A percentile compares a stretch with the other conserved stretches of the same genome.
Evolutionary conservation across 2,113 vertebrate genomes (phyloP).

Genomic region (Rafetus swinhoei): DNA sequence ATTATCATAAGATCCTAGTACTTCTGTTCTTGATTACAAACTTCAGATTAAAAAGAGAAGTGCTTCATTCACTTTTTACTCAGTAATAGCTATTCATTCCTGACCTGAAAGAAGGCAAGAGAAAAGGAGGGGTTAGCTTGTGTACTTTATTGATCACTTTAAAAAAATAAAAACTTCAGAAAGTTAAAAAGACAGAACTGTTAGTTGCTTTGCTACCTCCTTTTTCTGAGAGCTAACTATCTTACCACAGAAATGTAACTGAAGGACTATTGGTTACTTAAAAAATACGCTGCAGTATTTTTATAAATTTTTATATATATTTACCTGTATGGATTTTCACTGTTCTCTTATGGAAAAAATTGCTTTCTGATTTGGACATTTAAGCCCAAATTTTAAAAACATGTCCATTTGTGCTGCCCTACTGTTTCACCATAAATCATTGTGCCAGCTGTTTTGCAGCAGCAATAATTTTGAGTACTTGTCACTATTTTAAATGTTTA

Average conservation of each 20-base stretch:
- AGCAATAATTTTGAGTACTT: neutral
- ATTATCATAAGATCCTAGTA: neutral
- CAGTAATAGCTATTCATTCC: neutral
- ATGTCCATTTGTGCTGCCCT: neutral
- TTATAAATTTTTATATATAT: neutral
- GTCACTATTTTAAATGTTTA: neutral
- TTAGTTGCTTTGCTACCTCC: conserved; percentile 23
- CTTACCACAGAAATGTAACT: neutral
- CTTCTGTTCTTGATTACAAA: neutral
- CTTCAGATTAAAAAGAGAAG: neutral
- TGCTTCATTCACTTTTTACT: neutral
- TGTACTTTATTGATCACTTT: neutral
- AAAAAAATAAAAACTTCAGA: neutral
- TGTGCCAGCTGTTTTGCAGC: neutral
- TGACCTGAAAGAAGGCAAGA: neutral
- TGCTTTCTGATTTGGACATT: neutral
- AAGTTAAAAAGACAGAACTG: neutral
- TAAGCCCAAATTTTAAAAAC: neutral
- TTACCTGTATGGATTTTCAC: neutral
- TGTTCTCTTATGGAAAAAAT: neutral
- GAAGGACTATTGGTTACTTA: neutral
- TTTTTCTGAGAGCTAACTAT: neutral
- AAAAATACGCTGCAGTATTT: neutral
- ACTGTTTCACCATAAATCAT: neutral
- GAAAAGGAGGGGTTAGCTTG: neutral